phyloP scores from a whole-genome alignment of 1,140 invertebrate species.

The Mylabris phalerata region DNA sequence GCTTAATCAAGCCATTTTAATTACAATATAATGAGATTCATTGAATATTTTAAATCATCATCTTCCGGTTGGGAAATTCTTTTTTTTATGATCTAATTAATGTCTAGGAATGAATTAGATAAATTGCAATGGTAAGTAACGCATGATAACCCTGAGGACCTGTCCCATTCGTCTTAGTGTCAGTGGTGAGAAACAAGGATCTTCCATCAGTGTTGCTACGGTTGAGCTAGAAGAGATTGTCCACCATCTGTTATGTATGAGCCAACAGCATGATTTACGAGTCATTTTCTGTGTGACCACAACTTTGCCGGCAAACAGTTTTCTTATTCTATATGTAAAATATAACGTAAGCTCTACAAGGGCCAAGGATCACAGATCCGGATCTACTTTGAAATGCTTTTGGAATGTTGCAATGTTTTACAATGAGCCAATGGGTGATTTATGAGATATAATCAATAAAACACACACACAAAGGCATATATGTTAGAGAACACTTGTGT shows the following conservation, averaged over 20 bases:
- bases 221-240: conserved; percentile 7
- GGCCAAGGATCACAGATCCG: conserved; percentile 6
- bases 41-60: no score
- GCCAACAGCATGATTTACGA: conserved; percentile 20
- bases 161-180: conserved; percentile 26
- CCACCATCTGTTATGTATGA: conserved; percentile 21
- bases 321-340: conserved; percentile 19
- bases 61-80: not conserved
- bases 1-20: no score
- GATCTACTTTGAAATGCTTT: conserved; percentile 6
- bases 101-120: conserved; percentile 2
- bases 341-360: conserved; percentile 10
- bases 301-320: conserved; percentile 2
- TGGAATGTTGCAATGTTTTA: conserved; percentile 7
- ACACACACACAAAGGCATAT: no score
- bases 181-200: conserved; percentile 23
- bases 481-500: no score
- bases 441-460: not conserved
- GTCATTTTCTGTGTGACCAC: conserved; percentile 2
- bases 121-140: conserved; percentile 18
- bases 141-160: conserved; percentile 30
- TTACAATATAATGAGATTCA: no score
- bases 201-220: conserved; percentile 21
- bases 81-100: not conserved
- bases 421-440: conserved; percentile 9